A percentile compares a stretch with the other conserved stretches of the same genome.
These are phyloP conservation scores for Styela clava DNA, from an alignment of 23 tunicate genomes.

Conservation along the genomic window DNA sequence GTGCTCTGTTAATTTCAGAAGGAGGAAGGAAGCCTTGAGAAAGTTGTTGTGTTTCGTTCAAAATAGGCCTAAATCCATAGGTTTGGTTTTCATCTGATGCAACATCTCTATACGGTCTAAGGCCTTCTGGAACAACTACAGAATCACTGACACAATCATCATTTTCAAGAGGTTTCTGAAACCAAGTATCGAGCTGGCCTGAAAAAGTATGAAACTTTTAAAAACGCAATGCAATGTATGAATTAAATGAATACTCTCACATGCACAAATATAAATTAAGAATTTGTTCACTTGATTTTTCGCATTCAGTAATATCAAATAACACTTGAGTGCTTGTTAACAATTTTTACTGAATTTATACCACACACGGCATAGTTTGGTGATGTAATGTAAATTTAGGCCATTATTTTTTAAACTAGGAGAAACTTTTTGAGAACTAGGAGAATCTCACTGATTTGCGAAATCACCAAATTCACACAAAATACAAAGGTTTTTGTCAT, in stretches of 20 bases:
- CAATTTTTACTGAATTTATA: too few species aligned
- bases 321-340: too few species aligned
- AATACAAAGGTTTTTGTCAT: too few species aligned
- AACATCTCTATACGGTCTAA: not conserved
- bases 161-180: conserved; percentile 12
- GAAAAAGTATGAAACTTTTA: not conserved
- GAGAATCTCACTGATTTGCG: too few species aligned
- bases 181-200: conserved; percentile 6
- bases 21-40: not conserved
- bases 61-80: not conserved
- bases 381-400: too few species aligned
- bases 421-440: too few species aligned
- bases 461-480: too few species aligned
- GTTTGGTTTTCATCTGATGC: not conserved
- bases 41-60: not conserved
- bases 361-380: too few species aligned
- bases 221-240: too few species aligned
- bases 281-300: not conserved
- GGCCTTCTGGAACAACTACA: not conserved
- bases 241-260: not conserved
- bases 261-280: not conserved
- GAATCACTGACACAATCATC: not conserved
- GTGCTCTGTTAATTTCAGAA: not conserved
- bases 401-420: too few species aligned
- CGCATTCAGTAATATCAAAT: too few species aligned